These are phyloP conservation scores for Malachius bipustulatus DNA, from an alignment of 2,888 invertebrate species.

Conservation along the genomic window DNA sequence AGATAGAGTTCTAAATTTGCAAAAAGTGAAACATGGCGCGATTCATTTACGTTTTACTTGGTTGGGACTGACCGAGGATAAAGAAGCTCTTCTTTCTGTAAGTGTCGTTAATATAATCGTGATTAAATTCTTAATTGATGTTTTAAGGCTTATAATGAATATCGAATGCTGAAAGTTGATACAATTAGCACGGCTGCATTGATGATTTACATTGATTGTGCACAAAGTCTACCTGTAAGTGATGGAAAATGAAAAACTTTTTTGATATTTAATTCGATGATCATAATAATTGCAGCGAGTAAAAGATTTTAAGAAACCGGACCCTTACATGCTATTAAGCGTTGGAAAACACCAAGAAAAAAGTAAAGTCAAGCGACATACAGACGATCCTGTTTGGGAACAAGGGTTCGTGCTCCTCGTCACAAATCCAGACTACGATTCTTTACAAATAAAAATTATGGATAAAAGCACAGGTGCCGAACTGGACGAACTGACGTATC, in stretches of 20 bases:
- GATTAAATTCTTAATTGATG: constrained; percentile 1
- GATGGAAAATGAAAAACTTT: no score
- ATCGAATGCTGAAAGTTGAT: constrained; percentile 55
- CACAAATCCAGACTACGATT: constrained; percentile 75
- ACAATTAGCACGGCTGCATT: constrained; percentile 63
- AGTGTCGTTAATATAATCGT: not conserved
- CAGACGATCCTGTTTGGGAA: constrained; percentile 83
- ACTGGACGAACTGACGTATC: constrained; percentile 58
- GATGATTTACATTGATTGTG: constrained; percentile 80
- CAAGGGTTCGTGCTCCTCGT: constrained; percentile 86
- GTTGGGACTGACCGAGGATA: constrained; percentile 63
- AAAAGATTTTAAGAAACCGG: constrained; percentile 56
- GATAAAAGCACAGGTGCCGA: constrained; percentile 65
- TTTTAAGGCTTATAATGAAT: constrained; percentile 54
- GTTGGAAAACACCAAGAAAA: constrained; percentile 60
- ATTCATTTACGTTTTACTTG: constrained; percentile 79
- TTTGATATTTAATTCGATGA: constrained; percentile 9
- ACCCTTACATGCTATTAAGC: constrained; percentile 65
- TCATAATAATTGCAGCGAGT: constrained; percentile 50
- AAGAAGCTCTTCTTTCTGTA: constrained; percentile 37
- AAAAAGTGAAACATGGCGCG: constrained; percentile 86
- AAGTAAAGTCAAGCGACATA: constrained; percentile 59
- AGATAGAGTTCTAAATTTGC: constrained; percentile 53
- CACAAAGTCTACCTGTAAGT: constrained; percentile 75
- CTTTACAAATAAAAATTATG: constrained; percentile 65